These are phyloP conservation scores for Conus canariensis DNA, from an alignment of 2,888 invertebrate genomes.

Conservation along the genomic window DNA sequence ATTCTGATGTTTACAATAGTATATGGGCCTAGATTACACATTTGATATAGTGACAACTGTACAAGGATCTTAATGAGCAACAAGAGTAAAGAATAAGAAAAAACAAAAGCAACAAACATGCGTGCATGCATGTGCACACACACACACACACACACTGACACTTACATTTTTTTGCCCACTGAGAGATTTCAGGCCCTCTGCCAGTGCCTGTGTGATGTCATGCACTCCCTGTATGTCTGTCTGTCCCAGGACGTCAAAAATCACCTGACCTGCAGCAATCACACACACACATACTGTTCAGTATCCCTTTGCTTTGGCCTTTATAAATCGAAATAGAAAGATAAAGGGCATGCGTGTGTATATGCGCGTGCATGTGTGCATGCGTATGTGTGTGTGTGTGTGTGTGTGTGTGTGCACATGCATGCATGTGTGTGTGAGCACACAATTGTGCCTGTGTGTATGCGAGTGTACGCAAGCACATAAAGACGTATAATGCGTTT, in stretches of 20 bases:
- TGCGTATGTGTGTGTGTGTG: background rate
- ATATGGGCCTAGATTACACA: too few species aligned
- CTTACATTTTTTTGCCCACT: constrained; percentile 68
- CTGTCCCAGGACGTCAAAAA: constrained; percentile 75
- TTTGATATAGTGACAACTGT: too few species aligned
- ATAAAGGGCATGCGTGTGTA: background rate
- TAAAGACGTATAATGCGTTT: too few species aligned
- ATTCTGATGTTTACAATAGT: too few species aligned
- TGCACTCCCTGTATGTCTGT: constrained; percentile 70
- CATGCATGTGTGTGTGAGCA: too few species aligned
- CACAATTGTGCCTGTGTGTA: too few species aligned
- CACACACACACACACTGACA: background rate
- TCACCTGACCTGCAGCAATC: constrained; percentile 67
- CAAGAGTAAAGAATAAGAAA: too few species aligned
- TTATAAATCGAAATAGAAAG: background rate
- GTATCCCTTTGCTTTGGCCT: background rate
- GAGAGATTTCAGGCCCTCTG: constrained; percentile 69
- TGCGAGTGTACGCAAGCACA: too few species aligned
- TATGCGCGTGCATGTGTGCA: background rate
- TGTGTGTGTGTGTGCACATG: too few species aligned
- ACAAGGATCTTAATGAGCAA: too few species aligned
- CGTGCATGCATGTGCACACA: background rate
- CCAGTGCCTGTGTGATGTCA: constrained; percentile 62
- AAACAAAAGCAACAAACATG: background rate
- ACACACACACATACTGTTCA: background rate